Base-by-base conservation (phyloP, 2,888 invertebrate genomes). In the Tetragnatha montana region DNA sequence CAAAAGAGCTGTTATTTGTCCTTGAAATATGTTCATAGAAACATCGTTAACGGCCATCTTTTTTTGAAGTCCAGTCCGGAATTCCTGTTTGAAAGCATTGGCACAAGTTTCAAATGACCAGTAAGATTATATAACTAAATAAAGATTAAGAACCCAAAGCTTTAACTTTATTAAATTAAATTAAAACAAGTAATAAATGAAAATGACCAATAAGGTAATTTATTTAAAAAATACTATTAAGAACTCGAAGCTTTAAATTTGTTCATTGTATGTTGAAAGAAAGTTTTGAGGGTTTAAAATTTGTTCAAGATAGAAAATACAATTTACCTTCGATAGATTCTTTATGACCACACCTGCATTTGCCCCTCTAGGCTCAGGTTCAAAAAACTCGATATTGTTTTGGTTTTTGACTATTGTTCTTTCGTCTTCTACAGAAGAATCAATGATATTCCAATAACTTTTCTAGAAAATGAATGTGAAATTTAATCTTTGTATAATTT, bases 1-100 rank as follows among this genome's bases (percentile, higher is more conserved):
- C 21, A 98, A 94, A 21, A 98, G 94, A 0, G 96, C 96, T 0
- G 97, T 97, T 73, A 98, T 97, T 94, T 97, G 96, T 0, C 96
- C 96, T 92, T 96, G 95, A 92, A 96, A 96, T 93, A 98, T 96
- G 91, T 96, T 95, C 93, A 98, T 93, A 10, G 95, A 95, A 60
- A 97, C 94, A 89, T 96, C 95, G 92, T 95, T 94, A 0, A 98
- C 95, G 19, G 96, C 97, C 6, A 94, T 94, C 92, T 93, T 93
- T 10, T 92, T 8, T 22, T 81, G 47, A 7, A 82, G 8, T 91
- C 92, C 86, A 91, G 91, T 22, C 35, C 88, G 35, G 49, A 75
- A 75, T 75, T 49, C 49, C 75, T 75, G 49, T 22, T 2, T 17
- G 49, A 73, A 19, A 75, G 49, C 12, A 35, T 35, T 60, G 10